Conservation (phyloP, 1,140 invertebrate species). For the Drosophila rufa region DNA sequence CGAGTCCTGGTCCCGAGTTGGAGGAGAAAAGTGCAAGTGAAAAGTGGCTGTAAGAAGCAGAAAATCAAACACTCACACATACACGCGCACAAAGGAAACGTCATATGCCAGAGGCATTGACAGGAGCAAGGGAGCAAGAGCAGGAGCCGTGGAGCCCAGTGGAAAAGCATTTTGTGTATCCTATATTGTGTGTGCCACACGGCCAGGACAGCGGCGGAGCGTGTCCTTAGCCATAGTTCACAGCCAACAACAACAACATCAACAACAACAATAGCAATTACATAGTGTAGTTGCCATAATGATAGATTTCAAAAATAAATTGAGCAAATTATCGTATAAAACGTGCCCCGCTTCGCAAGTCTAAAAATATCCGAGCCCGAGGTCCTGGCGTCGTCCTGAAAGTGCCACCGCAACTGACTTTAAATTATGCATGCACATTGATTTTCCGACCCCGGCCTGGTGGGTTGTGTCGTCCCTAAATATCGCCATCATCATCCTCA, state of each 20-base stretch:
- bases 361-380: constrained; percentile 58
- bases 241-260: constrained; percentile 19
- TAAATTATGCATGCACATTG: constrained; percentile 81
- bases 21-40: constrained; percentile 71
- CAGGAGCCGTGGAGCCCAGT: constrained; percentile 30
- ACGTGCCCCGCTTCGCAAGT: constrained; percentile 60
- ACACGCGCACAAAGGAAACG: constrained; percentile 67
- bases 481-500: constrained; percentile 34
- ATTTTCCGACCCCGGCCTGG: constrained; percentile 63
- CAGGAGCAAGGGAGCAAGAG: constrained; percentile 46
- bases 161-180: constrained; percentile 81
- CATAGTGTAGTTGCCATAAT: constrained; percentile 73
- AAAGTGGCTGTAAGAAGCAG: constrained; percentile 68
- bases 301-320: constrained; percentile 80
- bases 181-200: constrained; percentile 71
- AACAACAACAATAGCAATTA: constrained; percentile 62
- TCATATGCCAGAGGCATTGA: constrained; percentile 82
- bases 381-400: constrained; percentile 26
- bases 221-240: constrained; percentile 53
- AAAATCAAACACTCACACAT: constrained; percentile 47
- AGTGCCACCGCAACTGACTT: constrained; percentile 72
- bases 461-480: constrained; percentile 21
- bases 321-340: constrained; percentile 76
- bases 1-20: not conserved
- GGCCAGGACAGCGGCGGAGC: constrained; percentile 13